Percentiles rank a stretch among this genome's conserved stretches.
These are phyloP conservation scores for Chaenodraco wilsoni DNA, from an alignment of 2,797 vertebrate species.

Conservation along the genomic window DNA sequence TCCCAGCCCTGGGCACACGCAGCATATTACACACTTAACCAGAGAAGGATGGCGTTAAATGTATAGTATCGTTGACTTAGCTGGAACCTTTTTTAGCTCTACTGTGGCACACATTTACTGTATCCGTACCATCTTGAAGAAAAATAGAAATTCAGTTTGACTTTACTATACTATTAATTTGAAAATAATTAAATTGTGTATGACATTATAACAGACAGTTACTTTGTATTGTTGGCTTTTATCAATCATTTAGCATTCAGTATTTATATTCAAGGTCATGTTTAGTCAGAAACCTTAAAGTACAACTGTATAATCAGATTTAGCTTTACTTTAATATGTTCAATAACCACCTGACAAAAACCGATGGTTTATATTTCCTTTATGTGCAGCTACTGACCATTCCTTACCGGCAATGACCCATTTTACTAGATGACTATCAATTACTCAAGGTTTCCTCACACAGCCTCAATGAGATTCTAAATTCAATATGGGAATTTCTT, in stretches of 20 bases:
- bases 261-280: conserved; percentile 46
- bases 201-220: not conserved
- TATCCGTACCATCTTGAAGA: not conserved
- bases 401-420: conserved; percentile 44
- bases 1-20: conserved; percentile 4
- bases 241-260: conserved; percentile 4
- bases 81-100: not conserved
- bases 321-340: conserved; percentile 39
- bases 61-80: conserved; percentile 5
- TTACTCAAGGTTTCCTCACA: conserved; percentile 9
- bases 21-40: conserved; percentile 19
- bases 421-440: conserved; percentile 33
- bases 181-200: not conserved
- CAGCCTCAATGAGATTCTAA: not conserved
- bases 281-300: conserved; percentile 13
- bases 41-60: conserved; percentile 10
- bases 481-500: not conserved
- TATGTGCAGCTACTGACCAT: conserved; percentile 45
- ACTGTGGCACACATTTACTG: not conserved
- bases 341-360: conserved; percentile 50
- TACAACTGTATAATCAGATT: conserved; percentile 34
- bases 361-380: conserved; percentile 52
- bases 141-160: not conserved
- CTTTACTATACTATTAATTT: not conserved
- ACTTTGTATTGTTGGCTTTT: not conserved